These are phyloP conservation scores for Scyliorhinus canicula DNA, from an alignment of 2,797 vertebrate genomes.

Conservation along the genomic window DNA sequence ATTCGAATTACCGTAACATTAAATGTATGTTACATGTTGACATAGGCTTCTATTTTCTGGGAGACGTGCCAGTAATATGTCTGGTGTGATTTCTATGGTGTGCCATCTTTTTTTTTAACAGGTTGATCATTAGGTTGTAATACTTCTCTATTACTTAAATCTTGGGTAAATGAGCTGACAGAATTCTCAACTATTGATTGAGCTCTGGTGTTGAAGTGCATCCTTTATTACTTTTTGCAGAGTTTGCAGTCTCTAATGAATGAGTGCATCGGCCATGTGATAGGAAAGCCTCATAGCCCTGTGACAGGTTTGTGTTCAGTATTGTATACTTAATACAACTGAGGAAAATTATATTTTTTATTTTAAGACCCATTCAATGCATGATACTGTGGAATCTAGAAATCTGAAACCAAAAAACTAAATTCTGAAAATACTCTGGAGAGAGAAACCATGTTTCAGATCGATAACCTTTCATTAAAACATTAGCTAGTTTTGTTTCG, in stretches of 20 bases:
- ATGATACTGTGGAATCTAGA: background rate
- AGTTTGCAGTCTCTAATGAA: conserved; percentile 97
- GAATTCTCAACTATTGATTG: background rate
- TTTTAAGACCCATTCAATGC: background rate
- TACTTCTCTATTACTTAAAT: background rate
- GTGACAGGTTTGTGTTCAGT: conserved; percentile 85
- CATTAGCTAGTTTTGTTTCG: background rate
- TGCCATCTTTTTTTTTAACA: background rate
- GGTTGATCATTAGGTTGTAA: background rate
- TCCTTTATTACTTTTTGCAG: conserved; percentile 54
- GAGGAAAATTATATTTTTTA: background rate
- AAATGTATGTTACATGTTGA: background rate
- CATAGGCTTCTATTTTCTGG: background rate
- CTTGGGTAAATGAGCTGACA: background rate
- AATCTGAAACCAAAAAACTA: background rate
- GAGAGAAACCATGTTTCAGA: background rate
- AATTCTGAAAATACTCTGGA: background rate
- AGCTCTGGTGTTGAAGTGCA: background rate
- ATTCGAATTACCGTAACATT: background rate
- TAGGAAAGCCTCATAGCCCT: conserved; percentile 96
- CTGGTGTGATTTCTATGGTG: background rate
- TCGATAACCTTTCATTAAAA: background rate
- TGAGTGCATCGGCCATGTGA: conserved; percentile 96
- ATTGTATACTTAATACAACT: background rate
- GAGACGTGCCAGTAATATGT: background rate